Percentiles rank a stretch among this genome's conserved stretches.
These are phyloP conservation scores for Ormyrus nitidulus DNA, from an alignment of 2,888 invertebrate genomes.

Conservation along the genomic window DNA sequence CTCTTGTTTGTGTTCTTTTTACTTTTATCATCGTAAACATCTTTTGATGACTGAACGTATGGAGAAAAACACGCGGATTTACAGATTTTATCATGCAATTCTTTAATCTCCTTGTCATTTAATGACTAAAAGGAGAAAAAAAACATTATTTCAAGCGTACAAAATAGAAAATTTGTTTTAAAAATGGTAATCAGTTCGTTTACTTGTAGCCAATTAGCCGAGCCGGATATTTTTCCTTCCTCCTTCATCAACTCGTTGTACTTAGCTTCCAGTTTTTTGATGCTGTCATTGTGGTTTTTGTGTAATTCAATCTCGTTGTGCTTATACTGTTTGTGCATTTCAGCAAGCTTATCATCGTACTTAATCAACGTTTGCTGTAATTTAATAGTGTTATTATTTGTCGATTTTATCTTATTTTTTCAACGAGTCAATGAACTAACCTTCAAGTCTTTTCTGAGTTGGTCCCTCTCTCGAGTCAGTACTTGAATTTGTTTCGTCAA, in stretches of 20 bases:
- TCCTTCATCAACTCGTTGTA: slow-evolving; percentile 57
- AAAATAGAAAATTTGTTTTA: neutral
- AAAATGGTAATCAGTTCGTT: neutral
- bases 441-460: slow-evolving; percentile 54
- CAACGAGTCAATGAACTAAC: slow-evolving; percentile 30
- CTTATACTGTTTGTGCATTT: slow-evolving; percentile 53
- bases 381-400: slow-evolving; percentile 19
- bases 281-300: slow-evolving; percentile 63
- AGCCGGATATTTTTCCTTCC: slow-evolving; percentile 22
- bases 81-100: slow-evolving; percentile 44
- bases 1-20: slow-evolving; percentile 16
- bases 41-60: neutral
- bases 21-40: slow-evolving; percentile 27
- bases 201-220: slow-evolving; percentile 44
- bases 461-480: slow-evolving; percentile 53
- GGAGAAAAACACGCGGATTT: slow-evolving; percentile 1
- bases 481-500: slow-evolving; percentile 52
- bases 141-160: neutral
- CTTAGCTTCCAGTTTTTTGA: slow-evolving; percentile 62
- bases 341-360: slow-evolving; percentile 61
- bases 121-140: slow-evolving; percentile 15
- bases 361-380: slow-evolving; percentile 57
- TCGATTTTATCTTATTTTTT: slow-evolving; percentile 6
- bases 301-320: slow-evolving; percentile 52
- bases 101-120: slow-evolving; percentile 17